Conservation (phyloP, 2,888 invertebrate genomes). For the Hoplodrina blanda region DNA sequence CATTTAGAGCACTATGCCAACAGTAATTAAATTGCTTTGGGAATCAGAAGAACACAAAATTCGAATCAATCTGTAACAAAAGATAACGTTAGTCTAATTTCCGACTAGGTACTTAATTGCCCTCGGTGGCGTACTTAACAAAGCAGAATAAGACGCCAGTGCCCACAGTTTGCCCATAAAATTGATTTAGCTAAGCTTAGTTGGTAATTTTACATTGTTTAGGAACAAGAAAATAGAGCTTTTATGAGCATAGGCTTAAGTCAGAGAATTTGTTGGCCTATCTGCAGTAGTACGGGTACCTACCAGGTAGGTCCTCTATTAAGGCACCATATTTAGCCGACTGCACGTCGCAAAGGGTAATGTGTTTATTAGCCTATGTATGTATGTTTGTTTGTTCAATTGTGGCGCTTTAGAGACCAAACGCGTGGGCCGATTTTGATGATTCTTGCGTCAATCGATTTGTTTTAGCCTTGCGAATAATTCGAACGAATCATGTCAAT, state of each 20-base stretch:
- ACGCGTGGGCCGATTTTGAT: too few relatives aligned
- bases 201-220: constrained; percentile 53
- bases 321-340: too few relatives aligned
- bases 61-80: constrained; percentile 23
- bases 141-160: constrained; percentile 47
- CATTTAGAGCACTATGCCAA: not conserved
- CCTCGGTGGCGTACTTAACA: constrained; percentile 42
- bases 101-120: constrained; percentile 37
- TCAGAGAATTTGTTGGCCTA: not conserved
- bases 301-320: not conserved
- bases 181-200: constrained; percentile 55
- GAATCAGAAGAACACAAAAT: constrained; percentile 8
- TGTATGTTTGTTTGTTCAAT: too few relatives aligned
- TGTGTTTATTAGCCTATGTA: too few relatives aligned
- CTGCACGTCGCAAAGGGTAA: too few relatives aligned
- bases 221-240: constrained; percentile 45
- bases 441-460: too few relatives aligned
- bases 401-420: too few relatives aligned
- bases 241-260: constrained; percentile 24
- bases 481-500: too few relatives aligned
- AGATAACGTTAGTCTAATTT: constrained; percentile 39
- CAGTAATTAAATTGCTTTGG: constrained; percentile 2
- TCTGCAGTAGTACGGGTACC: not conserved
- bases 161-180: constrained; percentile 52
- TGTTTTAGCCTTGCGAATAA: too few relatives aligned